These are phyloP conservation scores for Nerophis lumbriciformis DNA, from an alignment of 2,113 vertebrate species.

Conservation along the genomic window DNA sequence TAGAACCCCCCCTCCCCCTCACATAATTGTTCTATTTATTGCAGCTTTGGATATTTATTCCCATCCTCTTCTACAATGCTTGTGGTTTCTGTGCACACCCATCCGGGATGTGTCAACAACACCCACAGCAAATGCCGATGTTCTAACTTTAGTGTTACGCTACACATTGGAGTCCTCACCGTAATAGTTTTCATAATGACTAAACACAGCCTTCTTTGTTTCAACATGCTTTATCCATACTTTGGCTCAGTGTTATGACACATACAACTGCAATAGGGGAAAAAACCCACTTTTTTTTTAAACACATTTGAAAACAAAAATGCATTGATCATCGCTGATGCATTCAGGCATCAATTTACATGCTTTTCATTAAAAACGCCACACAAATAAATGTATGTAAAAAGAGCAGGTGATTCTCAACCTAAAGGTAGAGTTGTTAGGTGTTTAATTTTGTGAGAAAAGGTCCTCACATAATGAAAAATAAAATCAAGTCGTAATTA, in stretches of 20 bases:
- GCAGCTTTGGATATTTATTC: neutral
- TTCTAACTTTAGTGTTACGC: neutral
- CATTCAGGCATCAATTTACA: no score
- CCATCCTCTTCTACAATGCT: no score
- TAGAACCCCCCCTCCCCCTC: no score
- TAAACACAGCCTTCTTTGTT: no score
- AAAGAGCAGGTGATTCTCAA: neutral
- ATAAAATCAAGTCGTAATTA: conserved; percentile 6
- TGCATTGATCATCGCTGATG: neutral
- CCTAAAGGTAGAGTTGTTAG: conserved; percentile 11
- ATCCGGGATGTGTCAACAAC: neutral
- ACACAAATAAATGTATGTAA: neutral
- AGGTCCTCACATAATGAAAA: neutral
- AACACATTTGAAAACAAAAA: neutral
- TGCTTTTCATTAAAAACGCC: neutral
- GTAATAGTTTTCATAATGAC: no score
- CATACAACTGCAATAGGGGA: no score
- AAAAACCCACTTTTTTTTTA: no score
- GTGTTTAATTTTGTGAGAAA: neutral
- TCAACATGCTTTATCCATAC: no score
- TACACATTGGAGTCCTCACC: no score
- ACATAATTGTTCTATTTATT: neutral
- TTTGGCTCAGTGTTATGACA: no score
- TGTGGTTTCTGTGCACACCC: neutral
- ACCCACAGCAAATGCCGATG: neutral